Base-by-base conservation (phyloP, 2,888 invertebrate genomes). In the Pyrgus malvae region DNA sequence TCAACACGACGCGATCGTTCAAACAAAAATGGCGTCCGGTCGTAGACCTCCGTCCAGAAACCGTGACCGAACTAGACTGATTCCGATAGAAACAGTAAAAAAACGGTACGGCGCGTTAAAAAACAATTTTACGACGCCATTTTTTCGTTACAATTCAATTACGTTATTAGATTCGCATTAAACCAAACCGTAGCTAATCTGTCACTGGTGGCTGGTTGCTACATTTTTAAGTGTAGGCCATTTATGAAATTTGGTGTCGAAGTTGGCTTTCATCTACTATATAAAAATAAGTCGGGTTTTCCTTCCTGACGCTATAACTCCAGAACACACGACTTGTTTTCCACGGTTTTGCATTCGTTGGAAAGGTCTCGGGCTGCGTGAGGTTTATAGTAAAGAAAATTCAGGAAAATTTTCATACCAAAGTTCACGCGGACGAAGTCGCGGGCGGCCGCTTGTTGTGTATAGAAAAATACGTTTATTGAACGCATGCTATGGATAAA, bases 41-140 rank as follows among this genome's bases (percentile, higher is more conserved):
- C 68, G 64, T 55, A 59, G 66, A 69, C 70, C 69, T 55, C 37
- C 61, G 62, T 61, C 57, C 61, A 60, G 48, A 54, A 55, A 58
- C 66, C 68, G 65, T 68, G 68, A 66, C 68, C 42, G 62, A 62
- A 27, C 53, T 23, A 46, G 53, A 53, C 45, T 12, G 50, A 35
- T 25, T 23, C n/a, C 11, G 11, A 31, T 31, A 17, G 31, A 55
- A 63, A 58, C 35, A 41, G 57, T 59, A 54, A 49, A 59, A 66
- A 60, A 56, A 16, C 21, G 50, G 59, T 25, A 61, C 54, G 42
- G 53, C 41, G 40, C 44, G 41, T 58, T 58, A 57, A 49, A 55
- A 57, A 61, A 58, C 45, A 35, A 60, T 49, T 55, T 51, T 29
- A 55, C 50, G 38, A 31, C 31, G 12, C 46, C 42, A 56, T 58